phyloP scores from a whole-genome alignment of 2,888 invertebrate species.

The Caenorhabditis doughertyi region DNA sequence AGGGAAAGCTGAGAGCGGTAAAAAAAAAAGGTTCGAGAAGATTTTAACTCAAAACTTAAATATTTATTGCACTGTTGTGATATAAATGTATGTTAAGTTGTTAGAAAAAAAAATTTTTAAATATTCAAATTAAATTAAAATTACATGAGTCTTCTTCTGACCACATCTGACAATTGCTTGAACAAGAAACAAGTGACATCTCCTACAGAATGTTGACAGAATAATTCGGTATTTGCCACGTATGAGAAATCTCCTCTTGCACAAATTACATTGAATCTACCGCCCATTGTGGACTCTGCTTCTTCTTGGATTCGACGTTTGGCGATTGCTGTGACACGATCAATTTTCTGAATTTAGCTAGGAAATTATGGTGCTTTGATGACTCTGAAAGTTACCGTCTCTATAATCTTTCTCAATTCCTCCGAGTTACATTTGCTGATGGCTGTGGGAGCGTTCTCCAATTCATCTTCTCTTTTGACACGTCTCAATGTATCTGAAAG shows the following conservation, averaged over 20 bases:
- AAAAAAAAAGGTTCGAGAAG: too few species aligned
- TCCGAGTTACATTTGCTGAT: constrained; percentile 63
- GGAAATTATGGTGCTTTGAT: background rate
- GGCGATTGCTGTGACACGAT: constrained; percentile 69
- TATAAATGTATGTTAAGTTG: too few species aligned
- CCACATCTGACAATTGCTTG: constrained; percentile 70
- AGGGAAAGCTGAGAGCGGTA: too few species aligned
- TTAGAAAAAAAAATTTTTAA: too few species aligned
- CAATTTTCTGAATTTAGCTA: constrained; percentile 65
- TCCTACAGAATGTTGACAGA: constrained; percentile 72
- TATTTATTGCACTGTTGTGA: constrained; percentile 11
- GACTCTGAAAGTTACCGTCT: too few species aligned
- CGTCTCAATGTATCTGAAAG: constrained; percentile 8
- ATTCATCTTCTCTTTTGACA: constrained; percentile 21
- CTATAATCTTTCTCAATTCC: constrained; percentile 64
- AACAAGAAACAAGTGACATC: constrained; percentile 73
- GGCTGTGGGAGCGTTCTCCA: background rate
- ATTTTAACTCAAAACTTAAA: too few species aligned
- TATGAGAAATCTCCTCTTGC: constrained; percentile 73
- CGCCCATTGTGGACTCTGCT: constrained; percentile 59
- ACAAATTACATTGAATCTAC: constrained; percentile 71
- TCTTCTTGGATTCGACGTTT: constrained; percentile 70
- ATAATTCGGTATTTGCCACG: constrained; percentile 69
- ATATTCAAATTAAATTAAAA: background rate
- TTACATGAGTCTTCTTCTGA: constrained; percentile 55